These are phyloP conservation scores for Apis cerana DNA, from an alignment of 1,140 invertebrate species.

Conservation along the genomic window DNA sequence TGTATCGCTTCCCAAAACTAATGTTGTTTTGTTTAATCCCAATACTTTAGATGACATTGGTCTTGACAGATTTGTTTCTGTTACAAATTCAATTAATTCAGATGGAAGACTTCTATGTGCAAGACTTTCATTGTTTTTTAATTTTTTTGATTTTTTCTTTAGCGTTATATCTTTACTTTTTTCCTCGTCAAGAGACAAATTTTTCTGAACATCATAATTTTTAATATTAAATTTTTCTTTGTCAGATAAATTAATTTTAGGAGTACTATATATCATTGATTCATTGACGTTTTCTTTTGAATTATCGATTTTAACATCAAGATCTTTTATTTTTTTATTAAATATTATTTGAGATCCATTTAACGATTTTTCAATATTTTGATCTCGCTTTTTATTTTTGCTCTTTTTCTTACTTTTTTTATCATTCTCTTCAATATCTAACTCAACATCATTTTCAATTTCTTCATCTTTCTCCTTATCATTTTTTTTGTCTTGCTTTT, in stretches of 20 bases:
- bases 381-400: slow-evolving; percentile 1
- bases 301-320: neutral
- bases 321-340: slow-evolving; percentile 20
- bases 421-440: neutral
- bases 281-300: too few relatives aligned
- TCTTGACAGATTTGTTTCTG: slow-evolving; percentile 3
- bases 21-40: slow-evolving; percentile 34
- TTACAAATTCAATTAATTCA: neutral
- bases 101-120: slow-evolving; percentile 9
- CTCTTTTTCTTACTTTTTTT: slow-evolving; percentile 25
- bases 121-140: neutral
- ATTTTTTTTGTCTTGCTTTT: neutral
- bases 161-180: neutral
- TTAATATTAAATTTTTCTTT: neutral
- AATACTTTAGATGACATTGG: neutral
- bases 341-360: neutral
- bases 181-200: neutral
- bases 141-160: neutral
- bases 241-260: slow-evolving; percentile 37
- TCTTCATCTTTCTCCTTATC: slow-evolving; percentile 3
- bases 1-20: slow-evolving; percentile 35
- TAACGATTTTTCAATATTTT: slow-evolving; percentile 1
- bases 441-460: neutral
- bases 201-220: neutral
- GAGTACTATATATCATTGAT: slow-evolving; percentile 58